phyloP scores from a whole-genome alignment of 2,797 vertebrate species.

The Kryptopterus vitreolus region DNA sequence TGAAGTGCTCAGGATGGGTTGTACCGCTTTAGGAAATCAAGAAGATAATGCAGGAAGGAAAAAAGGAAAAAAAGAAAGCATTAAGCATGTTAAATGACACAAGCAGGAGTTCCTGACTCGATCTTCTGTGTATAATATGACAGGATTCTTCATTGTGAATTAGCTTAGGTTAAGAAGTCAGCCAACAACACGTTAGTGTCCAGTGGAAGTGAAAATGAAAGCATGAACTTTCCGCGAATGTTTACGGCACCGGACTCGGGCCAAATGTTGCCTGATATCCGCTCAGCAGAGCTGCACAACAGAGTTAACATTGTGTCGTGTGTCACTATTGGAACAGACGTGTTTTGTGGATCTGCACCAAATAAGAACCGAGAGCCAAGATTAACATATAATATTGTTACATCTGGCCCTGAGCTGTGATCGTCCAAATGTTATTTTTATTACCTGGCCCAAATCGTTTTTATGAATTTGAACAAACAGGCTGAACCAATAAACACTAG shows the following conservation, averaged over 20 bases:
- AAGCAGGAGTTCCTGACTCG: not conserved
- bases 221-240: not conserved
- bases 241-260: not conserved
- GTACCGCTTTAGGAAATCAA: not conserved
- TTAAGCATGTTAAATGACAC: not conserved
- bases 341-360: not conserved
- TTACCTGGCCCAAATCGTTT: not conserved
- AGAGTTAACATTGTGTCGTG: not conserved
- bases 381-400: not conserved
- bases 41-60: not conserved
- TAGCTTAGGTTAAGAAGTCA: not conserved
- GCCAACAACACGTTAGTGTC: not conserved
- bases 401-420: not conserved
- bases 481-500: not conserved
- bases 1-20: constrained; percentile 4
- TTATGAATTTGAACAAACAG: constrained; percentile 1
- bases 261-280: not conserved
- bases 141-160: not conserved
- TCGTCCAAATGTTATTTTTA: not conserved
- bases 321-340: not conserved
- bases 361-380: not conserved
- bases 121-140: not conserved
- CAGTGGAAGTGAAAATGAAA: not conserved
- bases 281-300: not conserved
- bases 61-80: not conserved